These are phyloP conservation scores for Limanda limanda DNA, from an alignment of 2,113 vertebrate genomes.

Conservation along the genomic window DNA sequence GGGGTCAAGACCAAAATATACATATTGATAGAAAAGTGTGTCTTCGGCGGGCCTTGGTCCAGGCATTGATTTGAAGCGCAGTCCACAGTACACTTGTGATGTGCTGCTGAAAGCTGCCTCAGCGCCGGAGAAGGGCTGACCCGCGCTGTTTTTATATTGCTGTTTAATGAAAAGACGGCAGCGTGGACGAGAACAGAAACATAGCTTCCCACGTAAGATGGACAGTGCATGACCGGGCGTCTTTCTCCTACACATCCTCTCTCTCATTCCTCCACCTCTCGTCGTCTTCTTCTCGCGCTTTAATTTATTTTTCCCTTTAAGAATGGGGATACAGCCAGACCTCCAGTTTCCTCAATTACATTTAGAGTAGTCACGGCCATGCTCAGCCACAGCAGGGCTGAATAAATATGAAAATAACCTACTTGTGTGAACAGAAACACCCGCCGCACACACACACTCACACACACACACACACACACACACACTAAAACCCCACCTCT, in stretches of 20 bases:
- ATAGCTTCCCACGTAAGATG: constrained; percentile 47
- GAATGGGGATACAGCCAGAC: constrained; percentile 29
- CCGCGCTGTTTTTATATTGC: constrained; percentile 84
- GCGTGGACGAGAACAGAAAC: constrained; percentile 51
- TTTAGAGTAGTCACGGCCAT: constrained; percentile 42
- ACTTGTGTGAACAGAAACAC: constrained; percentile 17
- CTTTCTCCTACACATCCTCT: constrained; percentile 36
- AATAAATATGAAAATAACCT: constrained; percentile 66
- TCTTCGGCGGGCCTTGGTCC: constrained; percentile 47
- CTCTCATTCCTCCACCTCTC: neutral
- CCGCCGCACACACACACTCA: neutral
- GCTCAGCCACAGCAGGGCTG: neutral
- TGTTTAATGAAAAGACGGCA: constrained; percentile 77
- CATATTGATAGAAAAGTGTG: constrained; percentile 75
- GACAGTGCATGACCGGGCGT: constrained; percentile 21
- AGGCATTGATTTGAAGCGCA: constrained; percentile 53
- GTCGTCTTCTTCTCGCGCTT: constrained; percentile 33
- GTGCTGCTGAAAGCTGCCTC: constrained; percentile 66
- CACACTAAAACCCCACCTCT: constrained; percentile 12
- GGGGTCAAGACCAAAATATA: constrained; percentile 72
- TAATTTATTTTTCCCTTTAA: constrained; percentile 60
- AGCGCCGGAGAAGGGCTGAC: constrained; percentile 72
- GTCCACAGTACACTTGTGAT: constrained; percentile 53
- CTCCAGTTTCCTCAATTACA: constrained; percentile 64
- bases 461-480: neutral